Evolutionary conservation across 2,797 vertebrate genomes (phyloP).

Genomic region (Dipus sagitta): DNA sequence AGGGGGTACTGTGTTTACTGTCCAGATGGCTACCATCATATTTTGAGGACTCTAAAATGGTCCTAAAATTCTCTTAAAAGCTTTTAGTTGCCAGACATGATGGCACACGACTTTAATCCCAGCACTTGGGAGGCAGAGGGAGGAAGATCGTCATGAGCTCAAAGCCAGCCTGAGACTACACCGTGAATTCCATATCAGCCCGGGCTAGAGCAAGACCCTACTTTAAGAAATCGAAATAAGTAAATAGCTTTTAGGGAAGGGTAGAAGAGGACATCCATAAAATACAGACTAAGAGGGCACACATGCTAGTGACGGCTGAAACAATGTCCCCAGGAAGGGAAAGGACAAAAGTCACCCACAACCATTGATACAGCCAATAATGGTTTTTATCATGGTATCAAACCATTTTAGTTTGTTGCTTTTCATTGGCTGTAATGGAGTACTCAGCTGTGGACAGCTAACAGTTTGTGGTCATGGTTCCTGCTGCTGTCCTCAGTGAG

Average conservation of each 20-base stretch:
- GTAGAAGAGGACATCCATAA: background rate
- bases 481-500: background rate
- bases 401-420: background rate
- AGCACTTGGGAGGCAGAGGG: no score
- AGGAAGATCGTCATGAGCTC: no score
- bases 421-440: background rate
- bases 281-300: background rate
- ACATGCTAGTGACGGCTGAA: background rate
- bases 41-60: background rate
- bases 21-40: background rate
- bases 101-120: no score
- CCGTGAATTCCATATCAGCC: no score
- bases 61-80: conserved; percentile 5
- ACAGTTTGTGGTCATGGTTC: background rate
- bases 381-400: background rate
- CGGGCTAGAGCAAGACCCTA: no score
- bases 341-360: background rate
- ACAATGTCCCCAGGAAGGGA: background rate
- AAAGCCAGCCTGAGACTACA: no score
- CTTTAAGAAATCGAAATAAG: background rate
- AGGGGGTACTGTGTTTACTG: no score
- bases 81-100: background rate
- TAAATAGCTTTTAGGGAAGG: background rate
- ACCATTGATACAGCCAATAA: background rate
- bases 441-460: background rate